These are phyloP conservation scores for Plectrocnemia conspersa DNA, from an alignment of 1,140 invertebrate genomes.

Conservation along the genomic window DNA sequence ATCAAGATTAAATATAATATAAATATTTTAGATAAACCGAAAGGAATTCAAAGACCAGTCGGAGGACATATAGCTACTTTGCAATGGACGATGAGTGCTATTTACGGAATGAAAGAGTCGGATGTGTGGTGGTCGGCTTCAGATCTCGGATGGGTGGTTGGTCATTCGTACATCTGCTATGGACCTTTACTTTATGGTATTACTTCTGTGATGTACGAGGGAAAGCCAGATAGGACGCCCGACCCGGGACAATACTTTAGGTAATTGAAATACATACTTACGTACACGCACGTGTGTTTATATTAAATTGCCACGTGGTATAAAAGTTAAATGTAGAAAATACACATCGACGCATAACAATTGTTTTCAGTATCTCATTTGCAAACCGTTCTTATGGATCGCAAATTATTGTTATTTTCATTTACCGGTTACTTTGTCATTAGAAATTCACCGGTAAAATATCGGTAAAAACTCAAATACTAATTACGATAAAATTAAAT, in stretches of 20 bases:
- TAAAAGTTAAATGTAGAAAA: too few species aligned
- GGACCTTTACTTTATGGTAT: conserved; percentile 76
- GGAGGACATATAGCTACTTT: conserved; percentile 81
- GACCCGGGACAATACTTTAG: conserved; percentile 86
- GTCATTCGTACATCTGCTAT: conserved; percentile 92
- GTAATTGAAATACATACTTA: too few species aligned
- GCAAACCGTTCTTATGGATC: too few species aligned
- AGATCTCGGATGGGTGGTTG: conserved; percentile 90
- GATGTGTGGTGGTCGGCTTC: conserved; percentile 91
- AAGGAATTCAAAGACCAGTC: conserved; percentile 79
- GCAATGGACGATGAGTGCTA: conserved; percentile 75
- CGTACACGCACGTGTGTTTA: too few species aligned
- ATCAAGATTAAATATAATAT: conserved; percentile 10
- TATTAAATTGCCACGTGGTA: too few species aligned
- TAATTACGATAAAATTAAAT: too few species aligned
- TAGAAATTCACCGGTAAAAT: too few species aligned
- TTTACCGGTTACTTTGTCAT: too few species aligned
- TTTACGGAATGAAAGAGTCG: conserved; percentile 76
- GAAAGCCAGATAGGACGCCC: conserved; percentile 89
- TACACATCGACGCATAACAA: too few species aligned
- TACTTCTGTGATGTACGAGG: conserved; percentile 89
- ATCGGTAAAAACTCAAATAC: too few species aligned
- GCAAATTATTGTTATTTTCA: too few species aligned
- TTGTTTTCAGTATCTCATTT: too few species aligned
- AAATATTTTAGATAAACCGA: conserved; percentile 62